phyloP scores from a whole-genome alignment of 1,140 invertebrate species.

The Anadara kagoshimensis region DNA sequence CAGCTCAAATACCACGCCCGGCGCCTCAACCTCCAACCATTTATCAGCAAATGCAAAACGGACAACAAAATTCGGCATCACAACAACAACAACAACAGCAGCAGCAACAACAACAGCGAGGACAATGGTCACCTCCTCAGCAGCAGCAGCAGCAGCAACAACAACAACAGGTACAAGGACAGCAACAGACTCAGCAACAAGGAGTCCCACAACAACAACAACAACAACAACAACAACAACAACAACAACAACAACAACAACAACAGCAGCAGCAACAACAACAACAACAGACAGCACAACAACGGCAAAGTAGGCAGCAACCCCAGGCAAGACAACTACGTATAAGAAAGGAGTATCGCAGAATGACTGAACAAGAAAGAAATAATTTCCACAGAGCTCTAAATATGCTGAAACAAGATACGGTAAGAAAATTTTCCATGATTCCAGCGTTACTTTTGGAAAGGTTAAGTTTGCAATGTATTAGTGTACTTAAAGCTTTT shows the following conservation, averaged over 20 bases:
- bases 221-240: neutral
- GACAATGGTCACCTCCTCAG: too few species aligned
- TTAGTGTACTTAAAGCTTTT: too few species aligned
- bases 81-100: constrained; percentile 5
- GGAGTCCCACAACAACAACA: constrained; percentile 12
- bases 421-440: too few species aligned
- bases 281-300: neutral
- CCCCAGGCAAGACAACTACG: constrained; percentile 24
- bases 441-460: too few species aligned
- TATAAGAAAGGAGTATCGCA: constrained; percentile 48
- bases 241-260: neutral
- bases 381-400: constrained; percentile 41
- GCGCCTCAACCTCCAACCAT: constrained; percentile 4
- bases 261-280: constrained; percentile 1
- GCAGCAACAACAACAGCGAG: neutral
- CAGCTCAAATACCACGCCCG: neutral
- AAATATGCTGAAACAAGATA: constrained; percentile 36
- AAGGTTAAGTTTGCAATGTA: too few species aligned
- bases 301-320: neutral
- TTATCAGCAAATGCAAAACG: neutral
- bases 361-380: constrained; percentile 44
- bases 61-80: neutral
- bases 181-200: neutral
- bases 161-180: neutral
- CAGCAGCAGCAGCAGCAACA: neutral